A percentile compares a stretch with the other conserved stretches of the same genome.
phyloP scores from a whole-genome alignment of 2,888 invertebrate species.

The Aphidoletes aphidimyza region DNA sequence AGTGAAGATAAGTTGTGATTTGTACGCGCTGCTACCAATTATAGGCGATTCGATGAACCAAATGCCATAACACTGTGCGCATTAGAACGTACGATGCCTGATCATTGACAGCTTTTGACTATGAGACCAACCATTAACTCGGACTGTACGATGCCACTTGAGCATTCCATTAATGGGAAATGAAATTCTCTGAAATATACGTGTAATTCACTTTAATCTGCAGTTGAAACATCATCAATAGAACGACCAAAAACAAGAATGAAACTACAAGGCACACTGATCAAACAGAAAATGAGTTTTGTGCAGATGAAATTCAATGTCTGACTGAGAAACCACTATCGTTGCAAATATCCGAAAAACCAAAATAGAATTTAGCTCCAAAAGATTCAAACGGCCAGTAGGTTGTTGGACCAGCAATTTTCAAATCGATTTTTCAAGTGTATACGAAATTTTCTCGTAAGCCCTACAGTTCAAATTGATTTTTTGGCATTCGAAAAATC shows the following conservation, averaged over 20 bases:
- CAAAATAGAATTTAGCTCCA: neutral
- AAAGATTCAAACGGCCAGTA: neutral
- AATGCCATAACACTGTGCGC: no score
- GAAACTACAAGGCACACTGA: neutral
- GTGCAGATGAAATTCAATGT: neutral
- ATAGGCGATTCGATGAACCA: conserved; percentile 17
- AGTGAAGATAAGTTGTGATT: neutral
- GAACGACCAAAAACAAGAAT: neutral
- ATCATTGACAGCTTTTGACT: no score
- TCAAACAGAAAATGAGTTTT: neutral
- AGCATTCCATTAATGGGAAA: conserved; percentile 29
- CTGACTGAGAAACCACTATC: neutral
- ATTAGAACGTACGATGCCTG: no score
- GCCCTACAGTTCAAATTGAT: neutral
- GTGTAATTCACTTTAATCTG: conserved; percentile 26
- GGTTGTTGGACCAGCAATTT: neutral
- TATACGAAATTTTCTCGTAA: neutral
- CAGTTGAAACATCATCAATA: neutral
- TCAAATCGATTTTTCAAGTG: conserved; percentile 2
- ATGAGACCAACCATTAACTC: neutral
- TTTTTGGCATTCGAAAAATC: neutral
- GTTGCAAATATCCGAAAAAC: neutral
- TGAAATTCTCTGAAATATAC: conserved; percentile 24
- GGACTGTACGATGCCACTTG: neutral
- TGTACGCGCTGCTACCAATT: neutral